phyloP scores from a whole-genome alignment of 2,888 invertebrate species.

The Portevinia maculata region DNA sequence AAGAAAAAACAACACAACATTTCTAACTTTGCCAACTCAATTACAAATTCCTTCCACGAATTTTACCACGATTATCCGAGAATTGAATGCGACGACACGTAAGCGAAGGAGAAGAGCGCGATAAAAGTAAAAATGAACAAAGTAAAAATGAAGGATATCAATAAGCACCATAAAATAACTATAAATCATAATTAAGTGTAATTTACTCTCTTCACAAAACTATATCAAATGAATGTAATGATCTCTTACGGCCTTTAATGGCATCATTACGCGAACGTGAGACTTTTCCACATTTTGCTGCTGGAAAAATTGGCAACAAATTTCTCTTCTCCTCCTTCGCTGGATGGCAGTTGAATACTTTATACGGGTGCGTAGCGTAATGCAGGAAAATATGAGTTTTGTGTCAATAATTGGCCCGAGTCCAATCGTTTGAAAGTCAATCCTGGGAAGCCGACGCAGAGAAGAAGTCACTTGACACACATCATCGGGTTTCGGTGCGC shows the following conservation, averaged over 20 bases:
- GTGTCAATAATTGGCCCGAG: slow-evolving; percentile 61
- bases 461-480: slow-evolving; percentile 68
- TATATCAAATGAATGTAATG: slow-evolving; percentile 73
- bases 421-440: slow-evolving; percentile 60
- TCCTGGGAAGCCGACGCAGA: slow-evolving; percentile 53
- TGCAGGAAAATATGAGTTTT: slow-evolving; percentile 42
- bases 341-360: slow-evolving; percentile 21
- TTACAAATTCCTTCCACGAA: slow-evolving; percentile 69
- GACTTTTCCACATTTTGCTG: slow-evolving; percentile 57
- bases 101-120: neutral
- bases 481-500: slow-evolving; percentile 39
- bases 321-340: slow-evolving; percentile 23
- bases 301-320: slow-evolving; percentile 57
- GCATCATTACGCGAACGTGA: slow-evolving; percentile 69
- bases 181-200: slow-evolving; percentile 72
- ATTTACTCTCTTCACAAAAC: slow-evolving; percentile 70
- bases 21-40: slow-evolving; percentile 50
- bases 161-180: slow-evolving; percentile 70
- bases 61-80: slow-evolving; percentile 59
- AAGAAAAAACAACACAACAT: neutral
- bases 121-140: slow-evolving; percentile 23
- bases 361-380: slow-evolving; percentile 48
- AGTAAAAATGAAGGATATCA: slow-evolving; percentile 46
- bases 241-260: slow-evolving; percentile 69
- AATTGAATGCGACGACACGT: slow-evolving; percentile 17